Evolutionary conservation across 23 tunicate species (phyloP), one percentile per base, ranked within the genome.

Genomic region (Clavelina lepadiformis): DNA sequence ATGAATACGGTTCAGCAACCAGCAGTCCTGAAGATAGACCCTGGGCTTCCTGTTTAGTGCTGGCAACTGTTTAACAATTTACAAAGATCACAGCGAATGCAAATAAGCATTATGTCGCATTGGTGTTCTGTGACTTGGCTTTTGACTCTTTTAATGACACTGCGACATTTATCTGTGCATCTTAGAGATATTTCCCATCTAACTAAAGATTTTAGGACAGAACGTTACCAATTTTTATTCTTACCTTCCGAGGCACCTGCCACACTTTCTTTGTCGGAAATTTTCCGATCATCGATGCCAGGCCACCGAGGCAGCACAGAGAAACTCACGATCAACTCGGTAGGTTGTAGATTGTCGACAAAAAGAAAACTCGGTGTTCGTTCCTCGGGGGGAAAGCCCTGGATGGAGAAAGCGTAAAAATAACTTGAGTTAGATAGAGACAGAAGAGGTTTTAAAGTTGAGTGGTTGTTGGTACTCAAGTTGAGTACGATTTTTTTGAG

Each of bases 231-330:
- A 41, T 41, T 15, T 15, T 0, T 31, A 33, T 61, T 31, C 31
- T n/a, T 28, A 78, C 95, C 84, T 69, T 86, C 95, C 6, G 95
- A 86, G 0, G 64, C 74, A 28, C 74, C 95, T 5, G 80, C 76
- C 41, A 72, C 65, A 0, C 80, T 77, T 35, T 86, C 85, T 38
- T 37, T 63, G 63, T 86, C 95, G 18, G 95, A 86, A 11, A 56
- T 66, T 45, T 64, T 67, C 45, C 74, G 79, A 5, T 79, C 96
- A 31, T 89, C 97, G 3, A 67, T 29, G 29, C 97, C 97, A 47
- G 83, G 71, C 97, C 97, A 89, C 33, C 79, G 61, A 23, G 83
- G 75, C 56, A 89, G 36, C 26, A 77, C 89, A 26, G 97, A 89
- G 65, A 49, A 81, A 23, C 55, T 44, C 6, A 89, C 68, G 3